These are phyloP conservation scores for Masnerella sp. DNA, from an alignment of 2,888 invertebrate species.

Conservation along the genomic window DNA sequence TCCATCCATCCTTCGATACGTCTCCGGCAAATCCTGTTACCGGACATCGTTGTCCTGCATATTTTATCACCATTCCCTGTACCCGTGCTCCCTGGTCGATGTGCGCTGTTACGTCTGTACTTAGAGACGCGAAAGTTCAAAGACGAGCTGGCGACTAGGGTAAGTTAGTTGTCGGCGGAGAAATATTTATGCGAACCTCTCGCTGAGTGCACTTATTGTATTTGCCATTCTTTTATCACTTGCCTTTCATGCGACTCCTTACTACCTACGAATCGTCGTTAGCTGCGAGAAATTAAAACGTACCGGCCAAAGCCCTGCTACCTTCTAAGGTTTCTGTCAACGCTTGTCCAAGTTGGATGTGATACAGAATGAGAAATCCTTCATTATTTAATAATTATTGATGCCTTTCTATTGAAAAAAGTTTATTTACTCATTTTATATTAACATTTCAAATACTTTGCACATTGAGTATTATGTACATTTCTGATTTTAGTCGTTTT, in stretches of 20 bases:
- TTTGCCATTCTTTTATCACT: constrained; percentile 56
- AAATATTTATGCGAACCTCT: constrained; percentile 51
- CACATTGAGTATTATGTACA: too few species aligned
- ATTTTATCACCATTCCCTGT: constrained; percentile 67
- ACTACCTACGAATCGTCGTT: constrained; percentile 1
- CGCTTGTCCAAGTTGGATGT: neutral
- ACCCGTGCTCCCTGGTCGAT: constrained; percentile 54
- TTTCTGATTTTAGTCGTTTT: too few species aligned
- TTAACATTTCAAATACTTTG: too few species aligned
- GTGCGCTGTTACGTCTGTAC: constrained; percentile 58
- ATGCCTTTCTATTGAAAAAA: too few species aligned
- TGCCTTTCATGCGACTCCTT: constrained; percentile 15
- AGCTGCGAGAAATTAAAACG: neutral
- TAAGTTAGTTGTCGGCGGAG: constrained; percentile 48
- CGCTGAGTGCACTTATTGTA: constrained; percentile 49
- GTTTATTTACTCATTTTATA: too few species aligned
- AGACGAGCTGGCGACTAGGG: constrained; percentile 55
- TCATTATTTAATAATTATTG: too few species aligned
- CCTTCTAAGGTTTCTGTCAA: too few species aligned
- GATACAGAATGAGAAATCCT: too few species aligned
- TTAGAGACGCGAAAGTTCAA: constrained; percentile 61
- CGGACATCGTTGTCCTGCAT: constrained; percentile 70
- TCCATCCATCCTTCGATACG: constrained; percentile 62
- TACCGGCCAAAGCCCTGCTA: too few species aligned
- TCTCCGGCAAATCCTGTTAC: constrained; percentile 70